A percentile compares a stretch with the other conserved stretches of the same genome.
These are phyloP conservation scores for Eurytoma californica DNA, from an alignment of 2,888 invertebrate genomes.

Conservation along the genomic window DNA sequence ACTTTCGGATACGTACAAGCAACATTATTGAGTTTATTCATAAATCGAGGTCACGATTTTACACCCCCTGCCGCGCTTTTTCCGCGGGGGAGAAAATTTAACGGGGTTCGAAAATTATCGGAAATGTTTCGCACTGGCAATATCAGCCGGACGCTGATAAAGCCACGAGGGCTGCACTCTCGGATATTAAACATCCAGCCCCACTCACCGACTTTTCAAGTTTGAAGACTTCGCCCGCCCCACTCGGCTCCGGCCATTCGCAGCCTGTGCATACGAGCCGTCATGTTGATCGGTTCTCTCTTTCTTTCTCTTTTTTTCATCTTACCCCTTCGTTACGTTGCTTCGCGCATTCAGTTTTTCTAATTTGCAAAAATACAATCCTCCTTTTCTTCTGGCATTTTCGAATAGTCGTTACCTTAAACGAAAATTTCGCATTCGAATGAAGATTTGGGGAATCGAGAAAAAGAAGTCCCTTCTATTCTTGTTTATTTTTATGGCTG, in stretches of 20 bases:
- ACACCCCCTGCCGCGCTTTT: not conserved
- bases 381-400: not conserved
- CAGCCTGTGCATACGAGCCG: constrained; percentile 22
- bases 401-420: not conserved
- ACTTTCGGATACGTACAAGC: too few relatives aligned
- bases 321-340: not conserved
- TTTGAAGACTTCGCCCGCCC: constrained; percentile 43
- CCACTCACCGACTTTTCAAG: constrained; percentile 54
- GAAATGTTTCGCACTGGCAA: constrained; percentile 59
- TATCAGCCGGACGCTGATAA: constrained; percentile 60
- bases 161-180: constrained; percentile 57
- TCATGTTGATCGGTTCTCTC: constrained; percentile 34
- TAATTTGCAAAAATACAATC: constrained; percentile 4
- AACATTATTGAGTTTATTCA: not conserved
- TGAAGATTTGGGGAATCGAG: not conserved
- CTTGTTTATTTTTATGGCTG: constrained; percentile 31
- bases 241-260: constrained; percentile 16
- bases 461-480: not conserved
- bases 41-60: constrained; percentile 31
- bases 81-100: constrained; percentile 36
- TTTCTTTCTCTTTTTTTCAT: not conserved
- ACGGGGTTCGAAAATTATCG: constrained; percentile 62
- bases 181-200: constrained; percentile 60
- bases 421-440: not conserved
- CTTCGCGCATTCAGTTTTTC: constrained; percentile 7